Conservation (phyloP, 2,113 vertebrate genomes). For the Ceyx margarethae region DNA sequence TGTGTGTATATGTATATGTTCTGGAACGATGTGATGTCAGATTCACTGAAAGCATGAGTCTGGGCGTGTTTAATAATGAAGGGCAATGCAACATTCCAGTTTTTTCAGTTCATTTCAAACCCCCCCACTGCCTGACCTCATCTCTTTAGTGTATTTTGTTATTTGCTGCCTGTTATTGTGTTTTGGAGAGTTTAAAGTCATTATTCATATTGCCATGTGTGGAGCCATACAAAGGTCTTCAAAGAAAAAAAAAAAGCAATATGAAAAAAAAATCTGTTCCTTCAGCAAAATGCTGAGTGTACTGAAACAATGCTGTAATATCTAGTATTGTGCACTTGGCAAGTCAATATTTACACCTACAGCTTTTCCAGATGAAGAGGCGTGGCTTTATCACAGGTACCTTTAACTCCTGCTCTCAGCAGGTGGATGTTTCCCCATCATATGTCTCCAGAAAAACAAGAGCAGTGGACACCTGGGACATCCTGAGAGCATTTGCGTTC, state of each 20-base stretch:
- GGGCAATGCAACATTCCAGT: background rate
- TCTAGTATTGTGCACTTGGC: background rate
- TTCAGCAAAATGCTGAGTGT: background rate
- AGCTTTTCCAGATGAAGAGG: background rate
- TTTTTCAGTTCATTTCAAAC: background rate
- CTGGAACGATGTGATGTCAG: background rate
- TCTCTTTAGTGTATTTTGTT: background rate
- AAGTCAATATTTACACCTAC: background rate
- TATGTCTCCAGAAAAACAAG: background rate
- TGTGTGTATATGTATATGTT: background rate
- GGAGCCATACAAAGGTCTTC: background rate
- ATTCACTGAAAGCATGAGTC: background rate
- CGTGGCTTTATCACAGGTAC: background rate
- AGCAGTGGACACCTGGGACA: accelerated
- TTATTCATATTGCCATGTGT: background rate
- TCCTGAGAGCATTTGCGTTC: background rate
- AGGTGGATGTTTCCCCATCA: background rate
- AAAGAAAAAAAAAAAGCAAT: background rate
- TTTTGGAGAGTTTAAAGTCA: background rate
- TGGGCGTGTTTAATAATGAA: background rate
- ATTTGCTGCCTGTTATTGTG: background rate
- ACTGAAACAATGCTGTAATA: background rate
- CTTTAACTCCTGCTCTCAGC: background rate
- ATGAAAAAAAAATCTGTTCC: background rate
- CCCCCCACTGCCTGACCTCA: background rate